Evolutionary conservation across 2,888 invertebrate species (phyloP).

Genomic region (Anthrax anthrax): DNA sequence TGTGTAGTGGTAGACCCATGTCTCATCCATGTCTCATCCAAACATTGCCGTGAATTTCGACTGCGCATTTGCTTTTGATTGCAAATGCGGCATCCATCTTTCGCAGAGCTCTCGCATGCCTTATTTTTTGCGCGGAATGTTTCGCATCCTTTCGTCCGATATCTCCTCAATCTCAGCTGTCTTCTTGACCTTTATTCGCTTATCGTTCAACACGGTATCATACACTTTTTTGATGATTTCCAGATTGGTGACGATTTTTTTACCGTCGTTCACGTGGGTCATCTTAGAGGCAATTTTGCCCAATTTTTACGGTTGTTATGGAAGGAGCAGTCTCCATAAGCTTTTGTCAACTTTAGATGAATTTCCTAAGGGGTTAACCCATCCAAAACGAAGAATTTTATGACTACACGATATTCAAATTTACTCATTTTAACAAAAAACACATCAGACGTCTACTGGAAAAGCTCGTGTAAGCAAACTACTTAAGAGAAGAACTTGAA

Average conservation of each 20-base stretch:
- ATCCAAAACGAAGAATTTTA: too few species aligned
- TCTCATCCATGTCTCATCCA: conserved; percentile 24
- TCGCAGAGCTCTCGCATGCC: conserved; percentile 22
- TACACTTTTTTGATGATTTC: conserved; percentile 15
- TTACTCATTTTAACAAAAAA: too few species aligned
- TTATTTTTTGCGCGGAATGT: conserved; percentile 18
- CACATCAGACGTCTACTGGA: too few species aligned
- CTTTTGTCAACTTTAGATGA: too few species aligned
- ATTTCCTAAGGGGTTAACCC: too few species aligned
- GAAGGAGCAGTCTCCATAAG: too few species aligned
- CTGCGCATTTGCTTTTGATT: conserved; percentile 18
- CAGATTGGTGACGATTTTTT: neutral
- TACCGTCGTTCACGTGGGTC: too few species aligned
- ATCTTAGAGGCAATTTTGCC: too few species aligned
- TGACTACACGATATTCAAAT: too few species aligned
- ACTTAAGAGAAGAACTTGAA: too few species aligned
- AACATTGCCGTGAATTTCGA: conserved; percentile 19
- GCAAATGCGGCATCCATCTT: conserved; percentile 24
- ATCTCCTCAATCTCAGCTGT: conserved; percentile 17
- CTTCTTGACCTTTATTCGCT: conserved; percentile 20
- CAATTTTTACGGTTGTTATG: too few species aligned
- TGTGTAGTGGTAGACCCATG: conserved; percentile 22
- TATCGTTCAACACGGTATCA: conserved; percentile 18
- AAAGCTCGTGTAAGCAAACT: too few species aligned
- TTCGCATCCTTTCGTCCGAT: conserved; percentile 12